phyloP scores from a whole-genome alignment of 1,140 invertebrate species.

The Procambarus clarkii region DNA sequence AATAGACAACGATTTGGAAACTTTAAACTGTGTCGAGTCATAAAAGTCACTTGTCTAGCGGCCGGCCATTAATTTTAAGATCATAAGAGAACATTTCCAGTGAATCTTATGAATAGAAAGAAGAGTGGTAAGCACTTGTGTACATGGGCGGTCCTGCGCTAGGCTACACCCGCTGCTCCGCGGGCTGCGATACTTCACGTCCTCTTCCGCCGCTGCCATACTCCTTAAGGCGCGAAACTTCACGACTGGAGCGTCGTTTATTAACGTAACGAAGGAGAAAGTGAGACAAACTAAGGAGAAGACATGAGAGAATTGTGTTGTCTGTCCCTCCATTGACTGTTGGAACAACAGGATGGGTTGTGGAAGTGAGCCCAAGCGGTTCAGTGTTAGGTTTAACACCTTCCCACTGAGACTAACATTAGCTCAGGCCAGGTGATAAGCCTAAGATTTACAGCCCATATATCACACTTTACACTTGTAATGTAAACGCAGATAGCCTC shows the following conservation, averaged over 20 bases:
- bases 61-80: slow-evolving; percentile 61
- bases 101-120: slow-evolving; percentile 68
- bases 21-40: slow-evolving; percentile 43
- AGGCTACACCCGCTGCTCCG: background rate
- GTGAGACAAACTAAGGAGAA: background rate
- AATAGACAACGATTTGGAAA: slow-evolving; percentile 65
- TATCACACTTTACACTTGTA: slow-evolving; percentile 70
- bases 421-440: slow-evolving; percentile 67
- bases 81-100: slow-evolving; percentile 65
- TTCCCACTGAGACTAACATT: slow-evolving; percentile 49
- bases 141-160: slow-evolving; percentile 31
- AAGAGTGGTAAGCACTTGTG: slow-evolving; percentile 25
- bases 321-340: background rate
- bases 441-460: slow-evolving; percentile 51
- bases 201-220: background rate
- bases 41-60: slow-evolving; percentile 53
- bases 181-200: slow-evolving; percentile 44
- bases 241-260: background rate
- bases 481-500: slow-evolving; percentile 64
- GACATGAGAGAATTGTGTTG: background rate
- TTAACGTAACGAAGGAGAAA: background rate
- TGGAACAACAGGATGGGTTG: background rate
- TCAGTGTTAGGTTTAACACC: slow-evolving; percentile 51
- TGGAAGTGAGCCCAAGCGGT: background rate
- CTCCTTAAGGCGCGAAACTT: background rate